Percentiles rank a stretch among this genome's conserved stretches.
Evolutionary conservation across 1,140 invertebrate species (phyloP).

Genomic region (Thrips palmi): DNA sequence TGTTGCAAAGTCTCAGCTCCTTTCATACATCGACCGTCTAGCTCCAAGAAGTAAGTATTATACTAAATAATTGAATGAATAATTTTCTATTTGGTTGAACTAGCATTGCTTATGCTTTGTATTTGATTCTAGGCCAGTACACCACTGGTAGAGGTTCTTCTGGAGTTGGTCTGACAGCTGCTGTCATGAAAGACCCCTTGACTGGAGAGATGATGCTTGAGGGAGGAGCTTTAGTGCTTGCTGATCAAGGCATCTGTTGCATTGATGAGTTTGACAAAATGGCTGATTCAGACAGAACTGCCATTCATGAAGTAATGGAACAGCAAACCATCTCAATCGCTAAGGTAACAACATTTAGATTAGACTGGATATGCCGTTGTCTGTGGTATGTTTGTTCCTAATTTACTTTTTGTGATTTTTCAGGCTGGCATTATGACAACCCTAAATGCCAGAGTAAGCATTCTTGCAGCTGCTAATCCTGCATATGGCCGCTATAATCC

Average conservation of each 20-base stretch:
- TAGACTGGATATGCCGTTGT: slow-evolving; percentile 2
- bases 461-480: slow-evolving; percentile 96
- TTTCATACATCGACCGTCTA: slow-evolving; percentile 87
- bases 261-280: slow-evolving; percentile 99
- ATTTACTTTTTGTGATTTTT: slow-evolving; percentile 13
- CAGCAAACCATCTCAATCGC: slow-evolving; percentile 99
- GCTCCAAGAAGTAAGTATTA: slow-evolving; percentile 61
- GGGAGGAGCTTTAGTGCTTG: slow-evolving; percentile 93
- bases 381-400: slow-evolving; percentile 5
- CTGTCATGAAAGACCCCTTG: slow-evolving; percentile 92
- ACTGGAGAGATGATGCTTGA: slow-evolving; percentile 96
- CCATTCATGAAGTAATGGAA: slow-evolving; percentile 99
- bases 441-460: slow-evolving; percentile 64
- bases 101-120: slow-evolving; percentile 8
- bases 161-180: slow-evolving; percentile 94
- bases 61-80: background rate
- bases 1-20: slow-evolving; percentile 94
- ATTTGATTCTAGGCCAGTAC: slow-evolving; percentile 48
- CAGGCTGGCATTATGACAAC: slow-evolving; percentile 96
- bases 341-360: slow-evolving; percentile 40
- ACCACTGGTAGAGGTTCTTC: slow-evolving; percentile 94
- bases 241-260: slow-evolving; percentile 94
- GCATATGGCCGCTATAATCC: slow-evolving; percentile 96
- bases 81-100: background rate
- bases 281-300: slow-evolving; percentile 86